These are phyloP conservation scores for Oceanodroma tethys DNA, from an alignment of 2,113 vertebrate genomes.

Conservation along the genomic window DNA sequence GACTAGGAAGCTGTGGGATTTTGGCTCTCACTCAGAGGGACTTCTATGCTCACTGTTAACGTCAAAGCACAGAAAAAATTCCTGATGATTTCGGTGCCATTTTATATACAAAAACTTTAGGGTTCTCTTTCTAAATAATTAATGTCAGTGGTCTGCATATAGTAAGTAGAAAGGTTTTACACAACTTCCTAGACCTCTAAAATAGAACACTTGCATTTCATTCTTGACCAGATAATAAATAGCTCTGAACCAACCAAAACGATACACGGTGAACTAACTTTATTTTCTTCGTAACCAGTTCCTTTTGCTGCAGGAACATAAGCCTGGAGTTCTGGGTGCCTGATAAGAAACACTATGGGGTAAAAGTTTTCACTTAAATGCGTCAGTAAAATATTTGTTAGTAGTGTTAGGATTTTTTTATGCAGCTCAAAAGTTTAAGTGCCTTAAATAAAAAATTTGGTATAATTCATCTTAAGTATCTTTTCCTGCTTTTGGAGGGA, in stretches of 20 bases:
- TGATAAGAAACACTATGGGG: not conserved
- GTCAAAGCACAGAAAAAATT: not conserved
- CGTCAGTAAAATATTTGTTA: not conserved
- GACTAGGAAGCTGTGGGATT: not conserved
- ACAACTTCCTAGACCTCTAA: not conserved
- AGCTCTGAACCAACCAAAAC: not conserved
- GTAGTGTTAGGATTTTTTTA: not conserved
- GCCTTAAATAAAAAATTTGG: not conserved
- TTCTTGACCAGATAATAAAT: not conserved
- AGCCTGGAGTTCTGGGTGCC: not conserved
- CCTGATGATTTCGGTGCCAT: not conserved
- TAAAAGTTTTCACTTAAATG: not conserved
- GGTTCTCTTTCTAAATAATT: not conserved
- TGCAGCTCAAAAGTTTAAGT: not conserved
- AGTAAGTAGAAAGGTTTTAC: not conserved
- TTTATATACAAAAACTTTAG: not conserved
- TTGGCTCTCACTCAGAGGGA: not conserved
- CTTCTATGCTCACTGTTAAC: accelerated
- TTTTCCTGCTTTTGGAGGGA: not conserved
- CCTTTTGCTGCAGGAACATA: not conserved
- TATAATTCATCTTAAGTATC: not conserved
- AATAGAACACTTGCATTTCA: not conserved
- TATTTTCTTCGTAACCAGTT: not conserved
- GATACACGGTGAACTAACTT: accelerated
- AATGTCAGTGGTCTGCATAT: accelerated